phyloP scores from a whole-genome alignment of 2,113 vertebrate genomes.

The Leuciscus idus region DNA sequence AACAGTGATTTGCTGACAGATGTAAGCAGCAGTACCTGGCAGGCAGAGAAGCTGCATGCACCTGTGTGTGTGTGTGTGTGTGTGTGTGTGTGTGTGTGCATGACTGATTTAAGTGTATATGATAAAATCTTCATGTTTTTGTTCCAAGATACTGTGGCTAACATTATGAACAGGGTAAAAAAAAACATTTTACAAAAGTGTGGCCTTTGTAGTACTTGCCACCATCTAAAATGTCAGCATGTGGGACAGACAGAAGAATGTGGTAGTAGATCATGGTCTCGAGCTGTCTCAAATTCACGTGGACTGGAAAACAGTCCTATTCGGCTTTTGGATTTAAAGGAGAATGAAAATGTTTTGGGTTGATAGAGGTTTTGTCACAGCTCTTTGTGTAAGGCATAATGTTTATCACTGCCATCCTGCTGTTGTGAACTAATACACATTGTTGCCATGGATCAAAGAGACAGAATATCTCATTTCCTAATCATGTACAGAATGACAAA shows the following conservation, averaged over 20 bases:
- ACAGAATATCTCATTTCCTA: conserved; percentile 2
- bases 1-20: conserved; percentile 9
- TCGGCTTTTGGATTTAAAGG: background rate
- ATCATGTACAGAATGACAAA: background rate
- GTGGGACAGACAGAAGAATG: background rate
- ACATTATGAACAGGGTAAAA: background rate
- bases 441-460: background rate
- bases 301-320: background rate
- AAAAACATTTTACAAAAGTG: background rate
- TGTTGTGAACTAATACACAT: conserved; percentile 24
- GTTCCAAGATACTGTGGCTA: background rate
- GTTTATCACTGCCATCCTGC: conserved; percentile 9
- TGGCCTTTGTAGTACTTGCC: background rate
- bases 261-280: background rate
- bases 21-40: background rate
- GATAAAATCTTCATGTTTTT: background rate
- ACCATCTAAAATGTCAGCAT: conserved; percentile 60
- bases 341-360: conserved; percentile 21
- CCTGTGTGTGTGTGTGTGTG: conserved; percentile 34
- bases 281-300: background rate
- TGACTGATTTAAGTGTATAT: too few relatives aligned
- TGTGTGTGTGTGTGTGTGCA: conserved; percentile 36
- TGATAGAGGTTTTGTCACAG: background rate
- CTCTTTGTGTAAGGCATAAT: background rate
- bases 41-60: conserved; percentile 19